Evolutionary conservation across 2,797 vertebrate species (phyloP), one percentile per base, ranked within the genome.

Genomic region (Melopsittacus undulatus): DNA sequence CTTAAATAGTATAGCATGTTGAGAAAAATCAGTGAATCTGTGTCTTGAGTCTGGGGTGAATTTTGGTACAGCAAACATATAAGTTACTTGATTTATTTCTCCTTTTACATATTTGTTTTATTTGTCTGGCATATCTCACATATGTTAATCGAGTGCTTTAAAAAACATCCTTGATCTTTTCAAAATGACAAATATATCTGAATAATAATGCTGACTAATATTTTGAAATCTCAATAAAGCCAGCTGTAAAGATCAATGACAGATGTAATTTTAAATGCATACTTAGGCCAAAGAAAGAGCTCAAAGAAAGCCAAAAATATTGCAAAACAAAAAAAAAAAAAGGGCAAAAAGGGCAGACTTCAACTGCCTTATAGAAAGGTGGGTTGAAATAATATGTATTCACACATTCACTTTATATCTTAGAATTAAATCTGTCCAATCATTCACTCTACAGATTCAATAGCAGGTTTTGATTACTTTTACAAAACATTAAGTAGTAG

Each of bases 401-500:
- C 79, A 69, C 32, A 18, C 6, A 51, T 90, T 91, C 38, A 22
- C 4, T 78, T 77, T 69, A 5, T 81, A 72, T 88, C 29, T 95
- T 95, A 76, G 86, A 68, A 81, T 92, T 77, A 59, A 92, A 48
- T 81, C 61, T 91, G 40, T 62, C 64, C 43, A 81, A 12, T 95
- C 61, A 62, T 59, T 18, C 4, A 6, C n/a, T 94, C 11, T 48
- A 61, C 30, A 95, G 69, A 81, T 88, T 21, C 68, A 93, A 91
- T 67, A 92, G 32, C 54, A 94, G 49, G 23, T 86, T 96, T 94
- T 96, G 85, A 97, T 95, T 85, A 95, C 69, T 94, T 92, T 76
- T 94, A 61, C 27, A 92, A 97, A 96, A 89, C 67, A 92, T 90
- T 94, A 96, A 90, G 59, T 83, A 94, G 43, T 81, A 96, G 95